phyloP scores from a whole-genome alignment of 2,888 invertebrate species.

The Frankliniella intonsa region DNA sequence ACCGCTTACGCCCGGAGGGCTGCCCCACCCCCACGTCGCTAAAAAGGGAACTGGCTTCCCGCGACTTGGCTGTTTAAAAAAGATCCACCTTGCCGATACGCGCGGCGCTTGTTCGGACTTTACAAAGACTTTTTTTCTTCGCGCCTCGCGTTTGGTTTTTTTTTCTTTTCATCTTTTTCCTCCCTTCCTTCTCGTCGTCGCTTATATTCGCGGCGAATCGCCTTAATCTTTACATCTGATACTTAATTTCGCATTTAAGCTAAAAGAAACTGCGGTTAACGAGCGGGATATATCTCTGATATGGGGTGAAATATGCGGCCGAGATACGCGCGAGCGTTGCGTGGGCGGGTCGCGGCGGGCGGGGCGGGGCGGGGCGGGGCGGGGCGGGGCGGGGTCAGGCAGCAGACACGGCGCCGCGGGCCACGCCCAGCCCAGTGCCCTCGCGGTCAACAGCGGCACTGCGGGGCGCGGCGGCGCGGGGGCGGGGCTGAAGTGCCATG shows the following conservation, averaged over 20 bases:
- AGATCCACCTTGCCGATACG: slow-evolving; percentile 20
- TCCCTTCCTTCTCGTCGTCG: background rate
- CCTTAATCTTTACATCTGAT: slow-evolving; percentile 27
- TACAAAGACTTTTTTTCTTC: background rate
- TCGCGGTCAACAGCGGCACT: background rate
- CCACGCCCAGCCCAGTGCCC: background rate
- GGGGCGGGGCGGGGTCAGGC: background rate
- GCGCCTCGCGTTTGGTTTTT: background rate
- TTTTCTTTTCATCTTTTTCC: background rate
- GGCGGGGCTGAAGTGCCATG: too few species aligned
- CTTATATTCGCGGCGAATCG: slow-evolving; percentile 11
- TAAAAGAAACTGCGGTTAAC: slow-evolving; percentile 20
- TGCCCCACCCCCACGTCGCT: background rate
- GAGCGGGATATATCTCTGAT: slow-evolving; percentile 22
- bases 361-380: slow-evolving; percentile 15
- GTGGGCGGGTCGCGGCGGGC: slow-evolving; percentile 5
- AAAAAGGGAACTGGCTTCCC: background rate
- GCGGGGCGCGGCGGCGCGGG: background rate
- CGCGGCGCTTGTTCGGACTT: slow-evolving; percentile 1
- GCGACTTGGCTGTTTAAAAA: slow-evolving; percentile 7
- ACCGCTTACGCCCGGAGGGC: background rate
- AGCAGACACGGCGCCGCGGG: background rate
- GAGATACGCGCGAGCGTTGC: background rate
- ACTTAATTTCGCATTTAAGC: slow-evolving; percentile 25
- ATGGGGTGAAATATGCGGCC: slow-evolving; percentile 13